Conservation (phyloP, 2,888 invertebrate genomes). For the Trichogramma evanescens region DNA sequence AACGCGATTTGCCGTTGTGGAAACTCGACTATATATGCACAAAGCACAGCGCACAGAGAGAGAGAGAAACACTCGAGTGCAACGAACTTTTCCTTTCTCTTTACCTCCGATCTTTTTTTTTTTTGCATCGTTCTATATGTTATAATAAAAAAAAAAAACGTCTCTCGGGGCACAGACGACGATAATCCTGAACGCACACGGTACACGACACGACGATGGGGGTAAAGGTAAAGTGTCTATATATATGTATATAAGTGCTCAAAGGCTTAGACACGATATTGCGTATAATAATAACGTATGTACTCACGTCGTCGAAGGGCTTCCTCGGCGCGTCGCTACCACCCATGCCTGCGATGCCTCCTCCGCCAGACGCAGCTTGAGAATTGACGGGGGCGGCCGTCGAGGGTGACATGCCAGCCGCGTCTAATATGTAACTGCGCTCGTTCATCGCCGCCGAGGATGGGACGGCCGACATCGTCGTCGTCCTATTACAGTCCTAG, state of each 20-base stretch:
- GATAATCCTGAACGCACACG: not conserved
- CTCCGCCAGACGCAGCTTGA: too few species aligned
- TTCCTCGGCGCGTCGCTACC: slow-evolving; percentile 5
- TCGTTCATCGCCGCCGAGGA: slow-evolving; percentile 29
- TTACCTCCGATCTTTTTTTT: not conserved
- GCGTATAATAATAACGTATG: not conserved
- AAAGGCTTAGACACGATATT: not conserved
- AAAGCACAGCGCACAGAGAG: not conserved
- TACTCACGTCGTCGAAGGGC: slow-evolving; percentile 22
- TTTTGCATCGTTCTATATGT: not conserved
- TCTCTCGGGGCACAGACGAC: too few species aligned
- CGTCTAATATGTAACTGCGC: slow-evolving; percentile 44
- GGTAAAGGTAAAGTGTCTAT: not conserved
- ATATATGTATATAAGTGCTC: not conserved
- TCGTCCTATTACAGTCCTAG: too few species aligned
- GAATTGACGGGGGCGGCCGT: too few species aligned
- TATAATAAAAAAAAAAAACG: not conserved
- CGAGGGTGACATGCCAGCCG: slow-evolving; percentile 34
- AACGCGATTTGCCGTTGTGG: too few species aligned
- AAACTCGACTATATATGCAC: not conserved
- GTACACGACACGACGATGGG: too few species aligned
- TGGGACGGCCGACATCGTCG: too few species aligned
- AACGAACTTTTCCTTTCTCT: not conserved
- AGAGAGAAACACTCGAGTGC: not conserved
- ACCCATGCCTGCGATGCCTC: too few species aligned